Percentiles rank a stretch among this genome's conserved stretches.
These are phyloP conservation scores for Nyleta sp. DNA, from an alignment of 2,888 invertebrate genomes.

Conservation along the genomic window DNA sequence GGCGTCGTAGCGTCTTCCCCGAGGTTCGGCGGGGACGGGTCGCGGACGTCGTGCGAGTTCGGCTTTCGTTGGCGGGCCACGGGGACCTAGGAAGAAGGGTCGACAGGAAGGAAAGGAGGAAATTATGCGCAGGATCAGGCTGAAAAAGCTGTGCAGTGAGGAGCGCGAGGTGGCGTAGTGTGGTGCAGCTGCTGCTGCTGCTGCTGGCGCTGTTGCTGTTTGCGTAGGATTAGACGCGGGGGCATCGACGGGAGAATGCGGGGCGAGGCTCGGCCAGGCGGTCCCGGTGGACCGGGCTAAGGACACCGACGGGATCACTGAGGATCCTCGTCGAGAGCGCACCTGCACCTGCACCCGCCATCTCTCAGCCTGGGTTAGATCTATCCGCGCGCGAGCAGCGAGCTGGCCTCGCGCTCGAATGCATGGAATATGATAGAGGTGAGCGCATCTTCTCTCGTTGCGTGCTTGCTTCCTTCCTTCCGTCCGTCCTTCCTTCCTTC, in stretches of 20 bases:
- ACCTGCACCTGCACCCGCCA: no score
- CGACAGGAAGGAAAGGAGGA: no score
- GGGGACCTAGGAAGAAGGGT: no score
- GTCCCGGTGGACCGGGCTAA: slow-evolving; percentile 76
- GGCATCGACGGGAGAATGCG: slow-evolving; percentile 76
- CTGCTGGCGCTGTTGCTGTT: slow-evolving; percentile 16
- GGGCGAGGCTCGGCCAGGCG: slow-evolving; percentile 78
- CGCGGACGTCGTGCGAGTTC: no score
- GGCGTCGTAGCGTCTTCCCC: slow-evolving; percentile 13
- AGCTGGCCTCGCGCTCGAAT: slow-evolving; percentile 80
- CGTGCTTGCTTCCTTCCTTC: slow-evolving; percentile 27
- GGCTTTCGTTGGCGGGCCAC: no score
- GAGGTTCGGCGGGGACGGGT: no score
- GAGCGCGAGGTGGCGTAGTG: slow-evolving; percentile 66
- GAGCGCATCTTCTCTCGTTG: slow-evolving; percentile 65
- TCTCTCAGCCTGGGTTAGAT: slow-evolving; percentile 44
- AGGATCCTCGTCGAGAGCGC: no score
- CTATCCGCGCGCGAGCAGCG: slow-evolving; percentile 73
- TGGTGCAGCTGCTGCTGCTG: slow-evolving; percentile 40
- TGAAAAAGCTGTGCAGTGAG: slow-evolving; percentile 58
- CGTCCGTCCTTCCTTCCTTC: slow-evolving; percentile 25
- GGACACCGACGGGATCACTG: slow-evolving; percentile 50
- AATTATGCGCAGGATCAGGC: slow-evolving; percentile 63
- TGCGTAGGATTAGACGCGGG: slow-evolving; percentile 60
- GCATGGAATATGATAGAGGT: slow-evolving; percentile 83